Base-by-base conservation (phyloP, 1,140 invertebrate genomes). In the Cyrtorhinus lividipennis region DNA sequence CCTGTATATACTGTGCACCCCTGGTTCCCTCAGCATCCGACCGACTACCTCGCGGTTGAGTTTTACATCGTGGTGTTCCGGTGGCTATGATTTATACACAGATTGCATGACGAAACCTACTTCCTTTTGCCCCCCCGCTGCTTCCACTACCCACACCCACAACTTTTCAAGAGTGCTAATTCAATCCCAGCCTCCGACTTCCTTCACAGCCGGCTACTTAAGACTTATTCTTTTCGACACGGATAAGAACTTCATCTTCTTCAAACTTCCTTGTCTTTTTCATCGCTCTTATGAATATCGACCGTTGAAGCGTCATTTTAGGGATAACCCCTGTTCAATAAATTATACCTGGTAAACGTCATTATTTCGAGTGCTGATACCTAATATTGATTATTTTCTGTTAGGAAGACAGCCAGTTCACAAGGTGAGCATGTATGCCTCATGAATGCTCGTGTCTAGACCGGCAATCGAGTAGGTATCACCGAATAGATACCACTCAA, bases 21-120 rank as follows among this genome's bases (percentile, higher is more conserved):
- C 56, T 57, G n/a, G n/a, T 57, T 24, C 56, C 56, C 15, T 57
- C 23, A 15, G 15, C 24, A 24, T 38, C 5, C 30, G 15, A 8
- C 30, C 30, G 5, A 15, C 30, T 38, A 38, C 30, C 30, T 38
- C 30, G 30, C 30, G n/a, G n/a, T n/a, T n/a, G n/a, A 38, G 30
- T 38, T 38, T 38, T 38, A 38, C 30, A 38, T 38, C 15, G 5
- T 38, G 5, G 30, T 8, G 5, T 15, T 38, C 30, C 30, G 15
- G 30, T 15, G 30, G 30, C 15, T 24, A 57, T 57, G 56, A 57
- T 57, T 56, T 57, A 57, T 57, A 57, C 56, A 15, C 56, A 20
- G 56, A 57, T 57, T 57, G 56, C 24, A 20, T 57, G 2, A 57
- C 56, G 56, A 38, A 15, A 38, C 30, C 30, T n/a, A 15, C 30